phyloP scores from a whole-genome alignment of 2,113 vertebrate genomes.

The Brienomyrus brachyistius region DNA sequence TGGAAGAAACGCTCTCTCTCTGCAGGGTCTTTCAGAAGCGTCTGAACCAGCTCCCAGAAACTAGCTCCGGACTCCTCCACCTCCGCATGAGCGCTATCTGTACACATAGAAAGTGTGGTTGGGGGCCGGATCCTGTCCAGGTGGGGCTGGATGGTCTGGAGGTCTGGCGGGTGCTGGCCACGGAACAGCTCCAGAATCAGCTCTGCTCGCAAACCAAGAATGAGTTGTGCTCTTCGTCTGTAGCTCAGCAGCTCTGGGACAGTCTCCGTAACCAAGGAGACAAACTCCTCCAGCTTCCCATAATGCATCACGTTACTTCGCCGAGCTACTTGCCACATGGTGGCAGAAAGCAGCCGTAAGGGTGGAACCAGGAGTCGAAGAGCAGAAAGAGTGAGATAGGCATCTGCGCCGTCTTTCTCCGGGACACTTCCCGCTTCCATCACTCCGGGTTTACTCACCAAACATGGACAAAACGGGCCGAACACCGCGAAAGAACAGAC shows the following conservation, averaged over 20 bases:
- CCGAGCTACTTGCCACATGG: slow-evolving; percentile 40
- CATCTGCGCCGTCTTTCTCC: neutral
- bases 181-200: slow-evolving; percentile 58
- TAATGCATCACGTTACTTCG: slow-evolving; percentile 33
- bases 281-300: slow-evolving; percentile 42
- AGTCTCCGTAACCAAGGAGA: slow-evolving; percentile 34
- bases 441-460: neutral
- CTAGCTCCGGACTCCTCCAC: slow-evolving; percentile 45
- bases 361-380: neutral
- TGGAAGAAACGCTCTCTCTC: slow-evolving; percentile 57
- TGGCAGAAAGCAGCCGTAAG: slow-evolving; percentile 34
- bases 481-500: neutral
- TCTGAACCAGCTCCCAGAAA: slow-evolving; percentile 50
- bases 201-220: slow-evolving; percentile 52
- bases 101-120: slow-evolving; percentile 24
- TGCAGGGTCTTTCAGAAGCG: slow-evolving; percentile 47
- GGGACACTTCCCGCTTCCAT: neutral
- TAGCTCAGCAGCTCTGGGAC: slow-evolving; percentile 45
- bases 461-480: no score
- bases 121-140: slow-evolving; percentile 50
- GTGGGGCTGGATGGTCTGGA: slow-evolving; percentile 49
- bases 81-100: slow-evolving; percentile 36
- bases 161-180: slow-evolving; percentile 43
- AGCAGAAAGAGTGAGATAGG: neutral
- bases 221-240: slow-evolving; percentile 48